A percentile compares a stretch with the other conserved stretches of the same genome.
These are phyloP conservation scores for Drosophila barbarae DNA, from an alignment of 2,888 invertebrate genomes.

Conservation along the genomic window DNA sequence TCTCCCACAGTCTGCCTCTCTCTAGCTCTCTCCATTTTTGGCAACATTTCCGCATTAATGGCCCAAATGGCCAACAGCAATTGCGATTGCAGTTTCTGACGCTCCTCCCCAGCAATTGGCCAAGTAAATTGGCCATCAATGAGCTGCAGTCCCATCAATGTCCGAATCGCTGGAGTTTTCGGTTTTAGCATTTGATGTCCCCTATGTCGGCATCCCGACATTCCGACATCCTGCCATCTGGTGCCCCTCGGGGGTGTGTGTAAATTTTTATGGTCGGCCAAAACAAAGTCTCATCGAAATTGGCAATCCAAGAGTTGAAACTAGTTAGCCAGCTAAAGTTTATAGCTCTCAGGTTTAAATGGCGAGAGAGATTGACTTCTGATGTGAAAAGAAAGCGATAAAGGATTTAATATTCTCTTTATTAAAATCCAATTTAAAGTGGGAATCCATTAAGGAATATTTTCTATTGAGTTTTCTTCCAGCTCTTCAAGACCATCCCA, in stretches of 20 bases:
- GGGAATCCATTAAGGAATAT: not conserved
- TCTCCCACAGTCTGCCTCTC: not conserved
- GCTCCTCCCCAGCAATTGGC: conserved; percentile 62
- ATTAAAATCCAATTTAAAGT: not conserved
- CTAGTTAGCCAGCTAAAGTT: not conserved
- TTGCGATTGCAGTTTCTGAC: conserved; percentile 38
- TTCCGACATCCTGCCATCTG: conserved; percentile 3
- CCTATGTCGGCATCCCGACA: not conserved
- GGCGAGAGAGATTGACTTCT: conserved; percentile 3
- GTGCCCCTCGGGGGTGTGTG: conserved; percentile 12
- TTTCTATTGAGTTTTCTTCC: not conserved
- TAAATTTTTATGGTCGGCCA: conserved; percentile 36
- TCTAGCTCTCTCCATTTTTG: conserved; percentile 15
- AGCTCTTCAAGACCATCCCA: not conserved
- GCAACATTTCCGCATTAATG: conserved; percentile 54
- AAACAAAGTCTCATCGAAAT: conserved; percentile 30
- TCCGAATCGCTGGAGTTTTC: conserved; percentile 23
- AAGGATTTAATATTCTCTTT: not conserved
- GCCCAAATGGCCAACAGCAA: conserved; percentile 35
- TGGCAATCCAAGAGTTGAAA: not conserved
- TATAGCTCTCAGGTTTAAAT: not conserved
- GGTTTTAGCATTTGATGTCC: conserved; percentile 36
- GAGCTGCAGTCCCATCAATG: conserved; percentile 46
- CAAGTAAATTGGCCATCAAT: conserved; percentile 65
- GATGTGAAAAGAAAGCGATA: not conserved